Conservation (phyloP, 2,888 invertebrate species). For the Acronicta psi region DNA sequence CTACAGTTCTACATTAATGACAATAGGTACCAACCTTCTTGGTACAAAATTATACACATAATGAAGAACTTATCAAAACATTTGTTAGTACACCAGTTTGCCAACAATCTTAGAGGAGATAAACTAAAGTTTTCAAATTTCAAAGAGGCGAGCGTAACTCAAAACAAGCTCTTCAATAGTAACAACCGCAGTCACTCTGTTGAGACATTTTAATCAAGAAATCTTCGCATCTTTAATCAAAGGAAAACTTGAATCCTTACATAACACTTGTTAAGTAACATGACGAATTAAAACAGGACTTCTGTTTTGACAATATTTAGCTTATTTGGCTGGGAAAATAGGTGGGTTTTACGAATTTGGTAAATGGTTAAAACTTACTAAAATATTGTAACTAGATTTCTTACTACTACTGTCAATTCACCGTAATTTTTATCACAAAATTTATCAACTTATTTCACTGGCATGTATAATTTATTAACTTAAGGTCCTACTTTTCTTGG, state of each 20-base stretch:
- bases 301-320: constrained; percentile 32
- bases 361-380: too few relatives aligned
- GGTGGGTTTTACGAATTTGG: background rate
- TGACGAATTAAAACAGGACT: constrained; percentile 43
- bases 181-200: constrained; percentile 52
- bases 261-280: constrained; percentile 62
- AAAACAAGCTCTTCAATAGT: constrained; percentile 56
- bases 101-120: constrained; percentile 53
- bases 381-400: too few relatives aligned
- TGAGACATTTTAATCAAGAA: constrained; percentile 79
- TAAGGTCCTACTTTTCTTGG: too few relatives aligned
- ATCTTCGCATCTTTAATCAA: constrained; percentile 78
- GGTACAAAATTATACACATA: constrained; percentile 18
- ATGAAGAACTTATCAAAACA: constrained; percentile 41
- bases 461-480: too few relatives aligned
- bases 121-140: constrained; percentile 66
- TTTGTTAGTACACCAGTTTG: constrained; percentile 46
- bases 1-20: too few relatives aligned
- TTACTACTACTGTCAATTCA: too few relatives aligned
- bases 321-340: constrained; percentile 22
- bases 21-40: background rate
- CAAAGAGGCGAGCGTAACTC: constrained; percentile 64
- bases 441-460: too few relatives aligned
- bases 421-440: too few relatives aligned
- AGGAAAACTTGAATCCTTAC: constrained; percentile 75